A percentile compares a stretch with the other conserved stretches of the same genome.
Conservation (phyloP, 2,888 invertebrate species). For the Euproctis similis region DNA sequence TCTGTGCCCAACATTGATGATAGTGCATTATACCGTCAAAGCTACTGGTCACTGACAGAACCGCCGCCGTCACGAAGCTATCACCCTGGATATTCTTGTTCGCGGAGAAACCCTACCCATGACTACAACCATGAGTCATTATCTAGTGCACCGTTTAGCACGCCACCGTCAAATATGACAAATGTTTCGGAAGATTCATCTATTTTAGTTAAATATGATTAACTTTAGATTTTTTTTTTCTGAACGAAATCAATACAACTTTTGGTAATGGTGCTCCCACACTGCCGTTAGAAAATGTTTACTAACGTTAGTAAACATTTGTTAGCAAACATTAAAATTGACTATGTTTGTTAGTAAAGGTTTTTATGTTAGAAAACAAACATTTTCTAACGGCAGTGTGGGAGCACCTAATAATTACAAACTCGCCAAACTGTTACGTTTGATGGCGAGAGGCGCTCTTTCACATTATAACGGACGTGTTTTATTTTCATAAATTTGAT, state of each 20-base stretch:
- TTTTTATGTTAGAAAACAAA: too few species aligned
- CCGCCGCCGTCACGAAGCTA: conserved; percentile 8
- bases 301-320: too few species aligned
- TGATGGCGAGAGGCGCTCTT: too few species aligned
- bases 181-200: conserved; percentile 9
- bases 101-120: conserved; percentile 3
- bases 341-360: too few species aligned
- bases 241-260: too few species aligned
- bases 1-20: conserved; percentile 1
- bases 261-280: too few species aligned
- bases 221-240: conserved; percentile 1
- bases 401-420: too few species aligned
- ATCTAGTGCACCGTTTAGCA: neutral
- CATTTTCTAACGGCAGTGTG: too few species aligned
- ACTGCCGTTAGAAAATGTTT: too few species aligned
- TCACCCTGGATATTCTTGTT: conserved; percentile 10
- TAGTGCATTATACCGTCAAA: conserved; percentile 11
- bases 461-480: too few species aligned
- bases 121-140: neutral
- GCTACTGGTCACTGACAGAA: conserved; percentile 10
- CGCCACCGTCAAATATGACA: conserved; percentile 10
- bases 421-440: too few species aligned
- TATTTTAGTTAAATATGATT: conserved; percentile 12
- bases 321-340: too few species aligned
- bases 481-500: neutral